phyloP scores from a whole-genome alignment of 2,113 vertebrate genomes.

The Chaetodon trifascialis region DNA sequence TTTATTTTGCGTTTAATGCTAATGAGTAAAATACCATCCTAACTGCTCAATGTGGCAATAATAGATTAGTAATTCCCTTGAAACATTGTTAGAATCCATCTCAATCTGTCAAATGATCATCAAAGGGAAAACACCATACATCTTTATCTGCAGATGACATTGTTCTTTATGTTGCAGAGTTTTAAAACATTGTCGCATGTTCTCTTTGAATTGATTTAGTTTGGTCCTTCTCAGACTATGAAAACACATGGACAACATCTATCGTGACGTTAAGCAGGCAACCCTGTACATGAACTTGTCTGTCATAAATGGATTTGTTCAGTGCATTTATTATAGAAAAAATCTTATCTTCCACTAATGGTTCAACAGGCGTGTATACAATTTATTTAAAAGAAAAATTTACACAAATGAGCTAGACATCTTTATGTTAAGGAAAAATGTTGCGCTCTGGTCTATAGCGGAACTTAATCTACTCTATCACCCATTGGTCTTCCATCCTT shows the following conservation, averaged over 20 bases:
- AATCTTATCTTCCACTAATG: not conserved
- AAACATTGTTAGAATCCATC: not conserved
- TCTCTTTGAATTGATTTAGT: too few relatives aligned
- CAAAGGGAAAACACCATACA: not conserved
- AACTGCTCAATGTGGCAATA: not conserved
- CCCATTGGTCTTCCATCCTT: not conserved
- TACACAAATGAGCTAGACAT: not conserved
- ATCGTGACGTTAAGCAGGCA: too few relatives aligned
- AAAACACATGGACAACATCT: not conserved
- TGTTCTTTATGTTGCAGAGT: not conserved
- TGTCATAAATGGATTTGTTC: too few relatives aligned
- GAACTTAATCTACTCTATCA: not conserved
- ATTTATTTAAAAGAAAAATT: not conserved
- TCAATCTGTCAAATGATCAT: not conserved
- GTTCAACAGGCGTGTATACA: not conserved
- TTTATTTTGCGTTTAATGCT: too few relatives aligned
- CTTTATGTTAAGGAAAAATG: not conserved
- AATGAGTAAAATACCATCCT: not conserved
- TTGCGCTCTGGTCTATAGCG: not conserved
- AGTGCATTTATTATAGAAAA: not conserved
- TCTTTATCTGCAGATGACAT: conserved; percentile 14
- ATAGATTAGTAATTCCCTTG: not conserved
- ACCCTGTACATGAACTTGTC: not conserved
- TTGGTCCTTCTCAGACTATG: not conserved
- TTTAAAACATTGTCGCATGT: not conserved